Base-by-base conservation (phyloP, 1,140 invertebrate genomes). In the Drosophila ercepeae region DNA sequence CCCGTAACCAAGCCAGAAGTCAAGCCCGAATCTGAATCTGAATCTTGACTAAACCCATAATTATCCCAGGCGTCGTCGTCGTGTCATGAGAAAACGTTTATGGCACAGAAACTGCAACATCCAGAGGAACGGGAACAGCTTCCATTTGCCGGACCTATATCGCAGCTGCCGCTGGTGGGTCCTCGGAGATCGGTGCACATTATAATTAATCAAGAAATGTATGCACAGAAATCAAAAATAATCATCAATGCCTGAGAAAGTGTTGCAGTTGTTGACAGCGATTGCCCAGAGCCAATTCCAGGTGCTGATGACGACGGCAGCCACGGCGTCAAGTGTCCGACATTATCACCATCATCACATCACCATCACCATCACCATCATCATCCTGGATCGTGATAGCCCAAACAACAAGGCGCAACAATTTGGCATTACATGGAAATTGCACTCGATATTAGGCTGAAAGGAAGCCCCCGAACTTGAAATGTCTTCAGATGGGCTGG, bases 161-260 rank as follows among this genome's bases (percentile, higher is more conserved):
- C 59, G 81, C 81, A 76, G 81, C 81, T 61, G 79, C 72, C 51
- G 70, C 76, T 61, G 57, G 60, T 63, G 55, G 70, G 69, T 49
- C 50, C 14, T 46, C 16, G 27, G 41, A 44, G 50, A 41, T 57
- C 49, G 53, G 16, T 19, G 49, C 34, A 60, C 81, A 81, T 74
- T 86, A 86, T 86, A 86, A 86, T 86, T 86, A 81, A 86, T 86
- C 82, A 86, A 72, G 64, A 84, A 71, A 75, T 78, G 75, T 83
- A 78, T 75, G 60, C 61, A 64, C 55, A 75, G 58, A 86, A 86
- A 86, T 84, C 79, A 86, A 61, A 83, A 86, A 86, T 86, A 76
- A 84, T 86, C 79, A 79, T 75, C 71, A 79, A 84, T 78, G 63
- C 57, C 32, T 68, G 73, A 70, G 76, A 88, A 86, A 86, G 82